A percentile compares a stretch with the other conserved stretches of the same genome.
Evolutionary conservation across 2,888 invertebrate species (phyloP).

Genomic region (Eurytoma californica): DNA sequence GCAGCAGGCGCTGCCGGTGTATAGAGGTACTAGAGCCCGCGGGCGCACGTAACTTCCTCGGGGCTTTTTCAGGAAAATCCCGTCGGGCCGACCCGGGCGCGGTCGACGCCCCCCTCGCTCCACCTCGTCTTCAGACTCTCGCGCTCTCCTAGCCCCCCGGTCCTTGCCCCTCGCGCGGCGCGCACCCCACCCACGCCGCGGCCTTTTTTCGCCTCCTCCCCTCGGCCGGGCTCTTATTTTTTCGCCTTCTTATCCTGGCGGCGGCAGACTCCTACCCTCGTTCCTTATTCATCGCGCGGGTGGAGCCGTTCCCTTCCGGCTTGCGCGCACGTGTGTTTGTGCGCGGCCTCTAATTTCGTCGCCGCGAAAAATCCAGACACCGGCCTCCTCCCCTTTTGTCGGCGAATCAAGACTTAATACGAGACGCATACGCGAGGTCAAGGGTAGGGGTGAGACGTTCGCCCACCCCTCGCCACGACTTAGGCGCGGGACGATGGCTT

Average conservation of each 20-base stretch:
- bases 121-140: slow-evolving; percentile 48
- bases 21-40: not conserved
- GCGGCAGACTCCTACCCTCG: not conserved
- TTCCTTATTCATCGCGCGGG: slow-evolving; percentile 1
- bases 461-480: slow-evolving; percentile 34
- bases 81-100: slow-evolving; percentile 41
- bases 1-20: not conserved
- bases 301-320: not conserved
- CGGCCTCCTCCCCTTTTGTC: not conserved
- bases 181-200: slow-evolving; percentile 8
- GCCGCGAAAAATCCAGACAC: slow-evolving; percentile 15
- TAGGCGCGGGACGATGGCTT: not conserved
- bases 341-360: not conserved
- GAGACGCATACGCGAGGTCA: slow-evolving; percentile 51
- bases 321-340: not conserved
- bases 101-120: slow-evolving; percentile 34
- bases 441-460: slow-evolving; percentile 47
- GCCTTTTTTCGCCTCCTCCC: not conserved
- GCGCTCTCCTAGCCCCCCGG: slow-evolving; percentile 2
- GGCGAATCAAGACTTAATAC: slow-evolving; percentile 37
- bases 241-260: slow-evolving; percentile 32
- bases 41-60: not conserved
- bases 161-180: slow-evolving; percentile 1
- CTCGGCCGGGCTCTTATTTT: slow-evolving; percentile 18
- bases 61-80: slow-evolving; percentile 66